Evolutionary conservation across 2,113 vertebrate genomes (phyloP).

Genomic region (Antigone vipio): DNA sequence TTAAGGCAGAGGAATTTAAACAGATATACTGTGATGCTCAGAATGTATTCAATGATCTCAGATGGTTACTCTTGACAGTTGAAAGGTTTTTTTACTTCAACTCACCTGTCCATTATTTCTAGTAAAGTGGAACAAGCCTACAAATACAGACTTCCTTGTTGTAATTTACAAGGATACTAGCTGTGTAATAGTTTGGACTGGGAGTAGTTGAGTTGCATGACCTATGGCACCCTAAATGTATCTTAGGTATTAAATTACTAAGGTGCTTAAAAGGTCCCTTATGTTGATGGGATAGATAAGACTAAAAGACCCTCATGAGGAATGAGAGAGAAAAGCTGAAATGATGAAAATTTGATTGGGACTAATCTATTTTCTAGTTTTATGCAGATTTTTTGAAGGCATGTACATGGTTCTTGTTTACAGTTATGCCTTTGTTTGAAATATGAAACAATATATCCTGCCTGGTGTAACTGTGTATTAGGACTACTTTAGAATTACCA

Average conservation of each 20-base stretch:
- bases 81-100: neutral
- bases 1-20: neutral
- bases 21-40: neutral
- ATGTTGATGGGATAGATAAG: neutral
- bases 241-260: neutral
- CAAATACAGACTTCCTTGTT: too few relatives aligned
- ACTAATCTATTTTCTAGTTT: neutral
- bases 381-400: neutral
- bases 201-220: neutral
- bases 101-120: neutral
- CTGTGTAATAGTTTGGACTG: neutral
- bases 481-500: neutral
- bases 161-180: neutral
- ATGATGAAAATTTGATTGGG: neutral
- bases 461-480: neutral
- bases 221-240: neutral
- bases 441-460: neutral
- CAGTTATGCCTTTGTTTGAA: neutral
- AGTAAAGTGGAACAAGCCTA: neutral
- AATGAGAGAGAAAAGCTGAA: neutral
- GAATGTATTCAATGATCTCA: neutral
- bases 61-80: neutral
- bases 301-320: neutral
- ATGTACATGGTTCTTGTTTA: neutral
- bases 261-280: neutral